Evolutionary conservation across 2,113 vertebrate genomes (phyloP), one percentile per base, ranked within the genome.

Genomic region (Callithrix jacchus): DNA sequence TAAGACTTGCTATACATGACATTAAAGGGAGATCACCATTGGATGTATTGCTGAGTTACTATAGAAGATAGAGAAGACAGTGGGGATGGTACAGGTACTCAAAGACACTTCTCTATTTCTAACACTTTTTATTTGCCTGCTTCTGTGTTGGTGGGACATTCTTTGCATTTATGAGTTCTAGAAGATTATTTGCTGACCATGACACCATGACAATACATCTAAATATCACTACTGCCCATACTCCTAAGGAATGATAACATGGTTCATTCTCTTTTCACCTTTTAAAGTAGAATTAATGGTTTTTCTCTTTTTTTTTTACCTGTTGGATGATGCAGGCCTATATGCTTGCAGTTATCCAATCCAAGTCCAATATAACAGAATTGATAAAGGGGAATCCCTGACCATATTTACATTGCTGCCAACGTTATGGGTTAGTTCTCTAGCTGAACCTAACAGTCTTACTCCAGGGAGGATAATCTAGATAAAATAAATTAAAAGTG

Each of bases 401-500:
- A 9, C 58, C 18, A 32, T 58, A n/a, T 32, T 71, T 87, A 77
- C 27, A 68, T 82, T 82, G 32, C 40, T 89, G 21, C 27, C 42
- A 68, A 54, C 13, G 37, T n/a, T 32, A 56, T 58, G 9, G 10
- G 1, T 88, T 23, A 37, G 4, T 37, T 52, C 11, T 91, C 37
- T 80, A 47, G 21, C 11, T 74, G 45, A 88, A 68, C 8, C 32
- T 40, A 64, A 49, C 1, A 66, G 27, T 42, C 27, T 32, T 87
- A 77, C 35, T 17, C 13, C n/a, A 79, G 66, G 17, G 37, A 90
- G 12, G 21, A 90, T 47, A 73, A 94, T 49, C 12, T 77, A 25
- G 5, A 20, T 37, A 82, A 90, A 93, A 90, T 20, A 79, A 96
- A 77, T 54, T n/a, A 87, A 61, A 97, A 81, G 3, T 83, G 13